Percentiles rank a stretch among this genome's conserved stretches.
Evolutionary conservation across 2,797 vertebrate species (phyloP).

Genomic region (Meda fulgida): DNA sequence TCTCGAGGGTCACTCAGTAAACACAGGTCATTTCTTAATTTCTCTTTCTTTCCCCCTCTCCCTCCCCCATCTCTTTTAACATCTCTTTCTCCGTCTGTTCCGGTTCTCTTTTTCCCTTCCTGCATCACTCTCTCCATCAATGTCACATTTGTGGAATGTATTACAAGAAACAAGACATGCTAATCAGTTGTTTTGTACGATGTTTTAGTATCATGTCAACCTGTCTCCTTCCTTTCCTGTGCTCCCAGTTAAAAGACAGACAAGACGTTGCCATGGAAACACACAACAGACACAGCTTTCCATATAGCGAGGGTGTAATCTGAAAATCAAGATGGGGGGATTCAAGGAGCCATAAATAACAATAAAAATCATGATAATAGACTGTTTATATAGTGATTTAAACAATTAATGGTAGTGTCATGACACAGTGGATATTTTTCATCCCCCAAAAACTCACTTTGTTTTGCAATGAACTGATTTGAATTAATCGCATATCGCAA

Average conservation of each 20-base stretch:
- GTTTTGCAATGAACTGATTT: not conserved
- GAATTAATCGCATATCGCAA: not conserved
- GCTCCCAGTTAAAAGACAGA: slow-evolving; percentile 30
- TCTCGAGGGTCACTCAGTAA: slow-evolving; percentile 80
- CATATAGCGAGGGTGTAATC: not conserved
- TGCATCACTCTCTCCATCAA: slow-evolving; percentile 38
- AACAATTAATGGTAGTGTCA: not conserved
- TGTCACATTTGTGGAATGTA: slow-evolving; percentile 15
- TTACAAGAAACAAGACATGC: slow-evolving; percentile 14
- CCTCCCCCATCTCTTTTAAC: not conserved
- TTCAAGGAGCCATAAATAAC: not conserved
- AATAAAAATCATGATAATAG: not conserved
- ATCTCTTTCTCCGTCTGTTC: slow-evolving; percentile 55
- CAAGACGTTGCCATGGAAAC: slow-evolving; percentile 62
- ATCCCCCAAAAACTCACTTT: not conserved
- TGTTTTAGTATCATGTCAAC: not conserved
- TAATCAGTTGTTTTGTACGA: slow-evolving; percentile 4
- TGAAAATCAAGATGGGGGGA: not conserved
- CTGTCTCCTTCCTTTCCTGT: slow-evolving; percentile 25
- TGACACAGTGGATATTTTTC: not conserved
- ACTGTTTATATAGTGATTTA: not conserved
- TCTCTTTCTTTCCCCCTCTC: slow-evolving; percentile 8
- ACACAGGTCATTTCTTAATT: slow-evolving; percentile 67
- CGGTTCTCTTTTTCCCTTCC: slow-evolving; percentile 3
- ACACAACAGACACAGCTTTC: slow-evolving; percentile 18